Conservation (phyloP, 2,797 vertebrate genomes). For the Melanotaenia maccullochi region DNA sequence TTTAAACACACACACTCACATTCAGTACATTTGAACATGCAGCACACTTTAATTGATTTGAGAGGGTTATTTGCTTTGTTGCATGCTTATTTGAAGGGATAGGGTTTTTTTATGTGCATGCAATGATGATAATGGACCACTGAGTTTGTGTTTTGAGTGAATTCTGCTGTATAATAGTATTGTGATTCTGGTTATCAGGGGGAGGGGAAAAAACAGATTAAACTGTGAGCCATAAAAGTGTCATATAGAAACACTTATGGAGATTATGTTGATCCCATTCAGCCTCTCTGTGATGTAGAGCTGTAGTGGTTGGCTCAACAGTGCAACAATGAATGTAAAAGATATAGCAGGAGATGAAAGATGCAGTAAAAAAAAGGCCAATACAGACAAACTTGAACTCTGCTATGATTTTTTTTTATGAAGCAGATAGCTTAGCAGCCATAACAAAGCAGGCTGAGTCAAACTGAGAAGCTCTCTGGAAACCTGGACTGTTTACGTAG, state of each 20-base stretch:
- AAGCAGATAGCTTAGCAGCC: slow-evolving; percentile 32
- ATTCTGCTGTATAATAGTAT: slow-evolving; percentile 21
- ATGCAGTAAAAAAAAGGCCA: not conserved
- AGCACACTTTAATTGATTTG: slow-evolving; percentile 62
- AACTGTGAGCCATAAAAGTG: slow-evolving; percentile 36
- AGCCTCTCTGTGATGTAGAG: slow-evolving; percentile 29
- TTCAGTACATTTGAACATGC: slow-evolving; percentile 6
- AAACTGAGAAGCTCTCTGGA: slow-evolving; percentile 27
- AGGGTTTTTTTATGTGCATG: slow-evolving; percentile 34
- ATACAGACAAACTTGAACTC: not conserved
- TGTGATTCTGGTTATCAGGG: slow-evolving; percentile 1
- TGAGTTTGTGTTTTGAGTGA: slow-evolving; percentile 21
- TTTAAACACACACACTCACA: slow-evolving; percentile 15
- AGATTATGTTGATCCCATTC: slow-evolving; percentile 55
- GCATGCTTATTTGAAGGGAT: slow-evolving; percentile 49
- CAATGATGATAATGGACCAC: slow-evolving; percentile 22
- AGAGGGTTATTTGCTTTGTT: slow-evolving; percentile 56
- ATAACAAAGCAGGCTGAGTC: slow-evolving; percentile 49
- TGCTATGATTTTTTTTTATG: slow-evolving; percentile 3
- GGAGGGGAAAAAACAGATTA: slow-evolving; percentile 24
- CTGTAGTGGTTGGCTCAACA: slow-evolving; percentile 33
- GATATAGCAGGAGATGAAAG: not conserved
- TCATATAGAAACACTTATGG: slow-evolving; percentile 30
- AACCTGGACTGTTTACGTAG: slow-evolving; percentile 14
- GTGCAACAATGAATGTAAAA: slow-evolving; percentile 15